phyloP scores from a whole-genome alignment of 2,113 vertebrate species.

The Halichoeres trimaculatus region DNA sequence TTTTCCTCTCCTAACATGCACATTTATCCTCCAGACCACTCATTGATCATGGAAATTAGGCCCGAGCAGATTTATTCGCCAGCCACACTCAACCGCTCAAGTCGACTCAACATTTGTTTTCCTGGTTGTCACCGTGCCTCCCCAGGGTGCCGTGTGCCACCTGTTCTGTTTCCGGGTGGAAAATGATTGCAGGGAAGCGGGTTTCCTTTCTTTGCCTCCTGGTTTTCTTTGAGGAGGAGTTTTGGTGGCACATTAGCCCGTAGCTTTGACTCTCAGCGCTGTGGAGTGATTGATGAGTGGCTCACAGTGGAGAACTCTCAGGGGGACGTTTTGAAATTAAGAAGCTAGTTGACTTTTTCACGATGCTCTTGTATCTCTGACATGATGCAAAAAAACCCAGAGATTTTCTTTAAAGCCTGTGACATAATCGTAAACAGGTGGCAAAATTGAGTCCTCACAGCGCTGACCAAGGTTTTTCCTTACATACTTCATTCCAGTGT shows the following conservation, averaged over 20 bases:
- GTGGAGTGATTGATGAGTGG: constrained; percentile 64
- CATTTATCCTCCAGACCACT: constrained; percentile 50
- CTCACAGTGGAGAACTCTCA: constrained; percentile 31
- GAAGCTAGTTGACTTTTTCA: not conserved
- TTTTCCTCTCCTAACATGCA: constrained; percentile 39
- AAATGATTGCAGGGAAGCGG: constrained; percentile 51
- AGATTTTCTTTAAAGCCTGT: no score
- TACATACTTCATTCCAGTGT: no score
- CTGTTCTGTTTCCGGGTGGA: constrained; percentile 64
- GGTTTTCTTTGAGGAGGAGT: constrained; percentile 35
- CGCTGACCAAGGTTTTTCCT: no score
- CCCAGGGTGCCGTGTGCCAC: constrained; percentile 65
- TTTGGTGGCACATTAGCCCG: constrained; percentile 52
- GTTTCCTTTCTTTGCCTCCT: constrained; percentile 37
- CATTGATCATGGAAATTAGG: constrained; percentile 75
- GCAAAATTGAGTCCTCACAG: no score
- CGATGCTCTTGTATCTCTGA: not conserved
- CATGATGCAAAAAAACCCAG: no score
- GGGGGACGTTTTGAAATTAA: constrained; percentile 33
- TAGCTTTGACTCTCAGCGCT: constrained; percentile 43
- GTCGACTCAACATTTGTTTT: constrained; percentile 77
- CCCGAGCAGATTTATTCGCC: constrained; percentile 64
- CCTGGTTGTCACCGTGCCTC: constrained; percentile 67
- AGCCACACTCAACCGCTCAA: constrained; percentile 61
- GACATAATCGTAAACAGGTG: no score